Evolutionary conservation across 2,888 invertebrate species (phyloP), one percentile per base, ranked within the genome.

Genomic region (Eubasilissa splendida): DNA sequence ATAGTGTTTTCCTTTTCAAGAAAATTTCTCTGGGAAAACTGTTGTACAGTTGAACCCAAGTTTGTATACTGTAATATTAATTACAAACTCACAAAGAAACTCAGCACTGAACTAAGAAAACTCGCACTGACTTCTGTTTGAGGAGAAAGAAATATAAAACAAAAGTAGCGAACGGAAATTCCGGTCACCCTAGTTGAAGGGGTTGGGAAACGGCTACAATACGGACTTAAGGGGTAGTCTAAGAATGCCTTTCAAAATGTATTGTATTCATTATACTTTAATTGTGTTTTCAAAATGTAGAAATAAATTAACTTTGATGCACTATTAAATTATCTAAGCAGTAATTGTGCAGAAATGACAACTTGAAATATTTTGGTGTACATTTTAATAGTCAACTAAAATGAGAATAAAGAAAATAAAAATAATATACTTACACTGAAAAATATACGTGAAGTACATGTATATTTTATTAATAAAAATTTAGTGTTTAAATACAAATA

Each of bases 1-100:
- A 59, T n/a, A 63, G 12, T 63, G 33, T 63, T 63, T 31, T 63
- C 33, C 33, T 63, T 63, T 33, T 33, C 63, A 33, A 33, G 11
- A 33, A 63, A 63, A 33, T 63, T 63, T 63, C 63, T 63, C 12
- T n/a, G 3, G 11, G 42, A 63, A 12, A 63, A 31, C 42, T 31
- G 33, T 33, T 4, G 63, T 53, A 70, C 22, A 70, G 54, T 70
- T 31, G 11, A 11, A 58, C 4, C 12, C 58, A 58, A 58, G 58
- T 58, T 58, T 58, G 58, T n/a, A 58, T 11, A 58, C 76, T 33
- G 76, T 76, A 50, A 60, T 78, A 78, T 73, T 78, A 78, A 78
- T 78, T 78, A 78, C 77, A 77, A 77, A 77, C 68, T 77, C 65
- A 77, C 68, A 77, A 77, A 77, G 77, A 68, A 70, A 70, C 70